phyloP scores from a whole-genome alignment of 2,888 invertebrate species.

The Ochropleura leucogaster region DNA sequence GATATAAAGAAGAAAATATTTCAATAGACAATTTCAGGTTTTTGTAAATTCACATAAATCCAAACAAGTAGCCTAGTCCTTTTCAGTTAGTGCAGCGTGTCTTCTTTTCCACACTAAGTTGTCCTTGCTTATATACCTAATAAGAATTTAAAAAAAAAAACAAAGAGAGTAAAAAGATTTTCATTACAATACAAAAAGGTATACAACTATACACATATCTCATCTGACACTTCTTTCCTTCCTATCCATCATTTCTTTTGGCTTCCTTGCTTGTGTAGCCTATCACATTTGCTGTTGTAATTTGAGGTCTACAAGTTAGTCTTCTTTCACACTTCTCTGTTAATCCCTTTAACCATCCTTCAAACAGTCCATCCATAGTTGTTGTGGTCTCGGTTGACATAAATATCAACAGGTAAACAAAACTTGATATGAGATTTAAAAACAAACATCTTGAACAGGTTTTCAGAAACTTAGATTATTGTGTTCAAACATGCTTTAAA shows the following conservation, averaged over 20 bases:
- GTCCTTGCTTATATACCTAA: too few species aligned
- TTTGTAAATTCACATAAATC: not conserved
- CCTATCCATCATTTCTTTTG: too few species aligned
- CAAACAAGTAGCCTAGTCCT: too few species aligned
- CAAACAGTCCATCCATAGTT: not conserved
- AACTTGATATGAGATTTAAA: not conserved
- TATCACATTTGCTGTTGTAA: not conserved
- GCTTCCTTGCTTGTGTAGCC: too few species aligned
- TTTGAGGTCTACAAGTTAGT: not conserved
- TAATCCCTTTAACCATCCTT: not conserved
- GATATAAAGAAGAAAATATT: not conserved
- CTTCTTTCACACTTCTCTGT: not conserved
- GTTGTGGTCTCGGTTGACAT: not conserved
- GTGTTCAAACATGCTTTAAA: not conserved
- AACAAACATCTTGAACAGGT: conserved; percentile 3
- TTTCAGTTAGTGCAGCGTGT: too few species aligned
- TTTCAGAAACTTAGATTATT: not conserved
- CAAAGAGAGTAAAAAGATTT: too few species aligned
- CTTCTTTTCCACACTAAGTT: too few species aligned
- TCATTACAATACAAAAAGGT: too few species aligned
- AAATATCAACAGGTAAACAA: conserved; percentile 31
- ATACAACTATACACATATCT: too few species aligned
- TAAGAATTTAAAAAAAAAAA: too few species aligned
- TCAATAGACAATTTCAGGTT: not conserved
- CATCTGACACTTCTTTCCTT: too few species aligned